A percentile compares a stretch with the other conserved stretches of the same genome.
Conservation (phyloP, 2,113 vertebrate species). For the Furnarius figulus region DNA sequence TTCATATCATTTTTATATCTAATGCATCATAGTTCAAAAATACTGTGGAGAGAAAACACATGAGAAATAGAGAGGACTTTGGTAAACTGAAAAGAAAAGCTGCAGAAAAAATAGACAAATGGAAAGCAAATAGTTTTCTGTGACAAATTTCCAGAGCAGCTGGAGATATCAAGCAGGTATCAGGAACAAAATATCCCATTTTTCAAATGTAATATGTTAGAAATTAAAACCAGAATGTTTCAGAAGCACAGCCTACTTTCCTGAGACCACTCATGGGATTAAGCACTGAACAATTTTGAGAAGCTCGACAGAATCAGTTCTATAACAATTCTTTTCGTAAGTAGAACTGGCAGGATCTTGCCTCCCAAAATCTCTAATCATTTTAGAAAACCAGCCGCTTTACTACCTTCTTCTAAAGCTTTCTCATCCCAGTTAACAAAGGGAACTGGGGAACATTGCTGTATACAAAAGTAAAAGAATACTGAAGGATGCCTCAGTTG, state of each 20-base stretch:
- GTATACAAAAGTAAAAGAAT: background rate
- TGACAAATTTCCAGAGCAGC: background rate
- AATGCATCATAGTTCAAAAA: background rate
- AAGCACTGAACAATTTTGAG: background rate
- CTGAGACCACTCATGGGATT: background rate
- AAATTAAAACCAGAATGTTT: background rate
- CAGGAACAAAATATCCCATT: background rate
- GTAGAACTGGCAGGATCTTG: background rate
- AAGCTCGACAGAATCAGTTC: background rate
- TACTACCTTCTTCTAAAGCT: background rate
- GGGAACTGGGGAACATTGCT: background rate
- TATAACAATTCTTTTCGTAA: background rate
- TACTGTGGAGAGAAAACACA: background rate
- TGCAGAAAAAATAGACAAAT: background rate
- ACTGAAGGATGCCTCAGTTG: background rate
- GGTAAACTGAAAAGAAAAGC: background rate
- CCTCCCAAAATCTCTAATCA: background rate
- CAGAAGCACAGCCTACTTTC: background rate
- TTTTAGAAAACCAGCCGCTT: background rate
- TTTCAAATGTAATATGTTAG: background rate
- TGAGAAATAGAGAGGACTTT: background rate
- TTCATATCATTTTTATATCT: background rate
- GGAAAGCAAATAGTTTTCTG: background rate
- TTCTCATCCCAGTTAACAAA: background rate
- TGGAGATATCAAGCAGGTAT: background rate